Evolutionary conservation across 2,113 vertebrate species (phyloP), one percentile per base, ranked within the genome.

Genomic region (Phylloscopus trochiloides): DNA sequence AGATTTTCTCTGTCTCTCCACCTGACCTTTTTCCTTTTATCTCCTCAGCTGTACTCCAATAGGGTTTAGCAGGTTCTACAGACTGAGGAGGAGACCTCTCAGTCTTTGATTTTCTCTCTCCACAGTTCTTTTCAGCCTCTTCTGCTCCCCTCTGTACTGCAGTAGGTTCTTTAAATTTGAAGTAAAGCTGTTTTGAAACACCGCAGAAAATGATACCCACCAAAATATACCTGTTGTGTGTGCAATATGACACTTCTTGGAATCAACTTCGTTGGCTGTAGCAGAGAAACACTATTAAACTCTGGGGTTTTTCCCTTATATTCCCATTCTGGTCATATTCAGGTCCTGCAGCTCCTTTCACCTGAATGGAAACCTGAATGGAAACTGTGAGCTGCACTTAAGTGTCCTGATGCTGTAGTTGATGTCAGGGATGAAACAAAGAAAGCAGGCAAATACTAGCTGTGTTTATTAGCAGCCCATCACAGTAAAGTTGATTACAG

Each of bases 231-330:
- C 28, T 29, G 17, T 6, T 31, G 6, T n/a, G 13, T 40, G 5
- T 54, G 34, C 48, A 68, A 29, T 59, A 12, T 43, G n/a, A 20
- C 18, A 25, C 40, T 63, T 70, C 19, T n/a, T 90, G 21, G 19
- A 40, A 63, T 22, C 14, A 81, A 18, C 43, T 40, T 84, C 0
- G 0, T 77, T 74, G 74, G 14, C 38, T 78, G 22, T 40, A 63
- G 54, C 7, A 52, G 25, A 79, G 40, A 88, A 94, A 65, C 6
- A 6, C 3, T 43, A 17, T 17, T 38, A 38, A 80, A 61, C 16
- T 59, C 6, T 5, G 11, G 19, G 17, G 0, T 2, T 63, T 83
- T 65, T 28, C 3, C 19, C 26, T 13, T 0, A 0, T 17, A 47
- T 81, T 94, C 87, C 40, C 26, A 20, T 78, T 67, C 55, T 47